Conservation (phyloP, 2,797 vertebrate species). For the Gymnodraco acuticeps region DNA sequence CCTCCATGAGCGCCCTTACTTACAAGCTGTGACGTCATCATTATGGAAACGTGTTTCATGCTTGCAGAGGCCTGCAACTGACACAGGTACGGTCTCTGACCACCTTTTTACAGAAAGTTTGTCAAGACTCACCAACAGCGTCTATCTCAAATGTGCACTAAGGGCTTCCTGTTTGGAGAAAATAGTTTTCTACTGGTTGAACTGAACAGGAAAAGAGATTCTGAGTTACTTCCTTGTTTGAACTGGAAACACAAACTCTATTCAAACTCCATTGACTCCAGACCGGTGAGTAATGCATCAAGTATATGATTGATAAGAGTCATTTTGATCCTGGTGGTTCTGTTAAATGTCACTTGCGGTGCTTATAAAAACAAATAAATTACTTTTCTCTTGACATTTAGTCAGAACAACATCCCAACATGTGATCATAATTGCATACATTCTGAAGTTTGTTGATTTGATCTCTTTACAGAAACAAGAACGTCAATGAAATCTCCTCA, state of each 20-base stretch:
- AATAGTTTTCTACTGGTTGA: constrained; percentile 16
- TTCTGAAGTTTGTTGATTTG: constrained; percentile 18
- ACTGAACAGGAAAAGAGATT: constrained; percentile 13
- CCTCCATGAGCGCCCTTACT: constrained; percentile 65
- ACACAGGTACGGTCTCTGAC: not conserved
- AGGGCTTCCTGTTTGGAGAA: constrained; percentile 18
- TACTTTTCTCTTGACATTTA: not conserved
- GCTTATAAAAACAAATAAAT: not conserved
- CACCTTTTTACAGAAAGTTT: constrained; percentile 3
- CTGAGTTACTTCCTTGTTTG: constrained; percentile 73
- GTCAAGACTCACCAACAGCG: not conserved
- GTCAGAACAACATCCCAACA: not conserved
- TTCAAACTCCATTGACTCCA: not conserved
- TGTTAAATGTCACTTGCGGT: not conserved
- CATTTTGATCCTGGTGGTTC: not conserved
- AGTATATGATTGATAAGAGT: not conserved
- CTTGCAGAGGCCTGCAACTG: constrained; percentile 32
- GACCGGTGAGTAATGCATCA: constrained; percentile 27
- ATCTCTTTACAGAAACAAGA: constrained; percentile 46
- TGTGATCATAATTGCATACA: not conserved
- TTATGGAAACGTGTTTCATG: constrained; percentile 1
- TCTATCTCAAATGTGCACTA: not conserved
- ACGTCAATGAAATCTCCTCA: constrained; percentile 21
- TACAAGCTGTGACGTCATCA: constrained; percentile 64
- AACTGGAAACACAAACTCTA: constrained; percentile 24